Evolutionary conservation across 2,113 vertebrate genomes (phyloP), one percentile per base, ranked within the genome.

Genomic region (Syrrhaptes paradoxus): DNA sequence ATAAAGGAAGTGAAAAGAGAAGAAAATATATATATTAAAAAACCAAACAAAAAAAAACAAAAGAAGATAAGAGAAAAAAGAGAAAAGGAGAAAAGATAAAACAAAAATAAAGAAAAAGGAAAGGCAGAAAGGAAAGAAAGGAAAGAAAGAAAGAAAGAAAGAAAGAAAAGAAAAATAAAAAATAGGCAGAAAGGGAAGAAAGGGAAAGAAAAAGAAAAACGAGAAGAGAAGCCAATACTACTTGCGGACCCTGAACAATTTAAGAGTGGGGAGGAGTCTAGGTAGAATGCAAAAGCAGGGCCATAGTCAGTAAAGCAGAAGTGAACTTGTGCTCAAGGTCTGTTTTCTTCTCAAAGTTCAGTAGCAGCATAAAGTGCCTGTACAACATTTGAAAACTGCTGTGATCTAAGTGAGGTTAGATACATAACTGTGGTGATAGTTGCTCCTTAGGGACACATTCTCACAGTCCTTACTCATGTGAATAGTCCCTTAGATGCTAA

Each of bases 391-490:
- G 89, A 51, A 57, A 94, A 90, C 28, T 20, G 66, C 93, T 85
- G 87, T 68, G 89, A 79, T 85, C 61, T 65, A 46, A 81, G 89
- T 18, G 90, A 87, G 87, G 86, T 7, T 95, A 79, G 95, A 72
- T 57, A 36, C 89, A 82, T 93, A 95, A 93, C 89, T 61, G 75
- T 46, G 74, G 66, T n/a, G 74, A 7, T 85, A 91, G 95, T 95
- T 75, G 95, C 93, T 95, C 95, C 91, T 93, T 45, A 87, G 95
- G 91, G 96, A 36, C 91, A 54, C 91, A 87, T 96, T 95, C 81
- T 76, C 71, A 36, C 77, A 36, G 45, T 41, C 61, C 91, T 96
- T 38, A 73, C 85, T 96, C 81, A 66, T 88, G 87, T 92, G 87
- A 91, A 95, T 94, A 76, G 91, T 68, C 74, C 93, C 94, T 94